Evolutionary conservation across 2,113 vertebrate species (phyloP).

Genomic region (Platycercus adscitus): DNA sequence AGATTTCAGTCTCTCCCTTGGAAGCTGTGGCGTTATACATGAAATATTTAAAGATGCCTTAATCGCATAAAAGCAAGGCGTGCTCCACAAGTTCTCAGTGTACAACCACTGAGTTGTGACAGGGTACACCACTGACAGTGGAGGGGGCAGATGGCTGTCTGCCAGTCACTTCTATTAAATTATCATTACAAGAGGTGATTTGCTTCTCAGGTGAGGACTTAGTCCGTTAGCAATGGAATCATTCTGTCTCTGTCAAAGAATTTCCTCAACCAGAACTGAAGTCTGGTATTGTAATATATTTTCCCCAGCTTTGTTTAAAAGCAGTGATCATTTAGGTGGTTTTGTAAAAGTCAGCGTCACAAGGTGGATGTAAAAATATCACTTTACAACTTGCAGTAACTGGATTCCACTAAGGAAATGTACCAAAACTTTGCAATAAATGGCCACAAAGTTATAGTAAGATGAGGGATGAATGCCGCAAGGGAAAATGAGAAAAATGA

Average conservation of each 20-base stretch:
- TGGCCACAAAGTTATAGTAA: neutral
- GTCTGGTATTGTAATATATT: neutral
- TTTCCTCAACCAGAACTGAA: slow-evolving; percentile 35
- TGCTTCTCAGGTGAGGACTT: slow-evolving; percentile 27
- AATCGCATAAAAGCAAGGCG: neutral
- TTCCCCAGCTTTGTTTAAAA: neutral
- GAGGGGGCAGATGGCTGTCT: neutral
- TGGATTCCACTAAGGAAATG: neutral
- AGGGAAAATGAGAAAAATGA: neutral
- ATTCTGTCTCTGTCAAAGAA: slow-evolving; percentile 29
- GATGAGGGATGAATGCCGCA: neutral
- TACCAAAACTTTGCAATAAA: slow-evolving; percentile 16
- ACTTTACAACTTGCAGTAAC: neutral
- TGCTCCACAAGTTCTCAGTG: neutral
- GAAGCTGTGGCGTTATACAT: neutral
- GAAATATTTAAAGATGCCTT: slow-evolving; percentile 14
- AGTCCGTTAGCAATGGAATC: slow-evolving; percentile 5
- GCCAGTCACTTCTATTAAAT: neutral
- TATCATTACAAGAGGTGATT: neutral
- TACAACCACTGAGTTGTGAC: neutral
- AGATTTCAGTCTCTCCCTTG: neutral
- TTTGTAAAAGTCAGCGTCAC: neutral
- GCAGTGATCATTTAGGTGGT: neutral
- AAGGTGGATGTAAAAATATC: neutral
- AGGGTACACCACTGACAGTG: neutral